phyloP scores from a whole-genome alignment of 2,797 vertebrate species.

The Morus bassanus region DNA sequence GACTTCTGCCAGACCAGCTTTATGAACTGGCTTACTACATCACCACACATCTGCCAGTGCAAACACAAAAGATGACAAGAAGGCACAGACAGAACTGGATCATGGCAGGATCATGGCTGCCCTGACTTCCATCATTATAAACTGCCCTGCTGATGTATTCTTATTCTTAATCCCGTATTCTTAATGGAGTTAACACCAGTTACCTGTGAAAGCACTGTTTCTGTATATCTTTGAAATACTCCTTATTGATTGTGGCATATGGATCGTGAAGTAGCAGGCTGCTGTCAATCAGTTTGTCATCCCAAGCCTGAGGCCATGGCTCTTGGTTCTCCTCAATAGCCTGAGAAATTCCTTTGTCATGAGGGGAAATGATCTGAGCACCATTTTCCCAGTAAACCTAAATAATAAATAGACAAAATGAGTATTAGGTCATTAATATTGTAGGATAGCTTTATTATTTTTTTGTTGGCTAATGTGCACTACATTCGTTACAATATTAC shows the following conservation, averaged over 20 bases:
- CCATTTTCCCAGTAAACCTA: slow-evolving; percentile 98
- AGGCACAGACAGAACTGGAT: not conserved
- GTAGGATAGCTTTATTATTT: not conserved
- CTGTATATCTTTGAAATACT: slow-evolving; percentile 91
- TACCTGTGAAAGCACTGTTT: slow-evolving; percentile 94
- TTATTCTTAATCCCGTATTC: not conserved
- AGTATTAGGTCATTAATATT: not conserved
- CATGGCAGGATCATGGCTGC: not conserved
- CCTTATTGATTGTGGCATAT: slow-evolving; percentile 75
- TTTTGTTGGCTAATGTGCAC: not conserved
- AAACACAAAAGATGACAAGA: not conserved
- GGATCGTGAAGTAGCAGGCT: slow-evolving; percentile 86
- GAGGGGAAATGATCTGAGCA: slow-evolving; percentile 93
- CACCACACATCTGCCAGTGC: not conserved
- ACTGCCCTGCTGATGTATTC: not conserved
- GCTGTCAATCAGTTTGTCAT: slow-evolving; percentile 79
- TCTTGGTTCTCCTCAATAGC: slow-evolving; percentile 90
- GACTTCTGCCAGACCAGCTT: not conserved
- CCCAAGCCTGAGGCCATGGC: slow-evolving; percentile 92
- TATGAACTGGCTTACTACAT: not conserved
- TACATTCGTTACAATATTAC: not conserved
- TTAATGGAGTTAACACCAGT: not conserved
- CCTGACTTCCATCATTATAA: not conserved
- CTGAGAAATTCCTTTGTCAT: slow-evolving; percentile 88
- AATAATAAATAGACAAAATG: not conserved